Evolutionary conservation across 2,113 vertebrate genomes (phyloP), one percentile per base, ranked within the genome.

Genomic region (Dasyornis broadbenti): DNA sequence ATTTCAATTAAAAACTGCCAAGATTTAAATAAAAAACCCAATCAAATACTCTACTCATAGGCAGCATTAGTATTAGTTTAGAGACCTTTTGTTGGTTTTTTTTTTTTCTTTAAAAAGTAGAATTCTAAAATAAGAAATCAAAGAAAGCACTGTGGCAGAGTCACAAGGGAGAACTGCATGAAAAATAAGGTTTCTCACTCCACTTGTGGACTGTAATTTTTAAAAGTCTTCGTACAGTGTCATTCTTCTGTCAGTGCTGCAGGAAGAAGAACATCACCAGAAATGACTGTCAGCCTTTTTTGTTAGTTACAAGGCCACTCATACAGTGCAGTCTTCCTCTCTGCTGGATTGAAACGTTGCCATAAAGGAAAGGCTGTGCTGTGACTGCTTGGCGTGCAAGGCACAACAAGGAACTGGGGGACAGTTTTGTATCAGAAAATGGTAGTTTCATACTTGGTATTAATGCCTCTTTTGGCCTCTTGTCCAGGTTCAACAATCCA

Each of bases 401-500:
- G 99, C 99, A 99, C 99, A 99, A 98, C 99, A 98, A 98, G 99
- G 98, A 99, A 98, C 96, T 97, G 98, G 97, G 96, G 97, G 97
- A 98, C 98, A 98, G 98, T 97, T 98, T 96, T 97, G 98, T 98
- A 99, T 99, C 99, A 99, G 99, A 99, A 99, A 99, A 99, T 99
- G 97, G 99, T 99, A 98, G 99, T 99, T 98, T 99, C 99, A 98
- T 99, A 99, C 99, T 99, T 99, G 99, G 99, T 99, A 99, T 99
- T 99, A 98, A 99, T 99, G 98, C 99, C 99, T 99, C 99, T 98
- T 98, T 99, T 99, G 96, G 99, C 98, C 98, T 99, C 99, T 97
- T 99, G 99, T 98, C 99, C 99, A 54, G 99, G 99, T 98, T 99
- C 99, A 98, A 99, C 99, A 97, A 99, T 99, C 99, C 99, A 99